Percentiles rank a stretch among this genome's conserved stretches.
These are phyloP conservation scores for Botia kubotai DNA, from an alignment of 2,797 vertebrate species.

Conservation along the genomic window DNA sequence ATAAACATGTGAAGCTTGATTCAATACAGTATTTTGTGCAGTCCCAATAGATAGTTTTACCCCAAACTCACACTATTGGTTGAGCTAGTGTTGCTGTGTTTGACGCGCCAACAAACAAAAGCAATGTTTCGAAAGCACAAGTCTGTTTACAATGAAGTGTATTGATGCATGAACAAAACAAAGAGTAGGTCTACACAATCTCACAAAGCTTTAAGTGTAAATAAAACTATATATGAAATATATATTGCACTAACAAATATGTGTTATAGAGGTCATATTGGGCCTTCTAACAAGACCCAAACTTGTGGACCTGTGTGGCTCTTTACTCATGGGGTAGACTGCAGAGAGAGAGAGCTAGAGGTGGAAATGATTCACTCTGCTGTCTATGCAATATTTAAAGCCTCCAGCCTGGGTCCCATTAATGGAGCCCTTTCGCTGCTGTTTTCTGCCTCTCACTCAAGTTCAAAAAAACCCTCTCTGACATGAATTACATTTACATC, in stretches of 20 bases:
- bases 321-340: constrained; percentile 27
- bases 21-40: too few relatives aligned
- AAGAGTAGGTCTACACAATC: background rate
- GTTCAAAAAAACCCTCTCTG: constrained; percentile 44
- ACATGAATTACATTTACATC: constrained; percentile 54
- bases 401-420: constrained; percentile 56
- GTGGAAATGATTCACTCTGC: constrained; percentile 63
- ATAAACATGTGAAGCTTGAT: too few relatives aligned
- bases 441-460: constrained; percentile 52
- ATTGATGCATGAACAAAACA: background rate
- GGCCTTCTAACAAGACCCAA: constrained; percentile 9
- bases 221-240: constrained; percentile 3
- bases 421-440: constrained; percentile 51
- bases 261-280: constrained; percentile 12
- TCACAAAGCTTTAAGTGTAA: background rate
- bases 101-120: background rate
- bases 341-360: constrained; percentile 4
- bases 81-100: background rate
- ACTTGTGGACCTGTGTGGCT: constrained; percentile 23
- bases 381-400: constrained; percentile 62
- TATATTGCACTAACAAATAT: background rate
- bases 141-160: background rate
- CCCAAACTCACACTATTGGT: background rate
- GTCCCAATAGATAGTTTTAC: background rate
- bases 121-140: background rate